Base-by-base conservation (phyloP, 2,113 vertebrate species). In the Pedionomus torquatus region DNA sequence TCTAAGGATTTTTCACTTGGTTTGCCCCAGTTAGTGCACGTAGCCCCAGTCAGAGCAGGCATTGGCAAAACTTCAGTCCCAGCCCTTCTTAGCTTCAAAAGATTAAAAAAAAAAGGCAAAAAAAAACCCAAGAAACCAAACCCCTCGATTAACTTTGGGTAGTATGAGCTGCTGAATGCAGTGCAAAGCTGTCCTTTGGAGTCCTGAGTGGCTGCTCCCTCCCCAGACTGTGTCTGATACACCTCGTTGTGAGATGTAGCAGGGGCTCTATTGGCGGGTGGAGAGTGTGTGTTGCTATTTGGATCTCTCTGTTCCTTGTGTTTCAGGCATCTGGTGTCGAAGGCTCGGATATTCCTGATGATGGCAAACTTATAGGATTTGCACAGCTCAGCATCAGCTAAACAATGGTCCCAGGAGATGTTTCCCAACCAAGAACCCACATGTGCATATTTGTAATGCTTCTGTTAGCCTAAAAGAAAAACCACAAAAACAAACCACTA, bases 301-400 rank as follows among this genome's bases (percentile, higher is more conserved):
- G 84, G 14, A 68, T 93, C 68, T 97, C 68, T 97, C 74, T 89
- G 39, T 96, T 89, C 89, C 93, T 95, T 97, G 68, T 96, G 51
- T 98, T 97, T 77, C 95, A 99, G 99, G 99, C 99, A 26, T 99
- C 99, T 85, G 99, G 99, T 58, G 98, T 99, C 0, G 99, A 99
- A 96, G 99, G 98, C 91, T 99, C 99, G 1, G 99, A 99, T 97
- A 98, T 99, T 96, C 99, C 99, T 1, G 99, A 99, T 51, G 99
- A 99, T 85, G 94, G 99, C 97, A 99, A 99, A 97, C 98, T 99
- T 87, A 98, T 99, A 98, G 99, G 99, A 98, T 99, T 99, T 97
- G 99, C 99, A 97, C 99, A 99, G 98, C 99, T 99, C 97, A 99
- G 99, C 98, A 99, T 99, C 98, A 99, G 98, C 98, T 99, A 99